Conservation (phyloP, 2,888 invertebrate genomes). For the Augiades crinisus region DNA sequence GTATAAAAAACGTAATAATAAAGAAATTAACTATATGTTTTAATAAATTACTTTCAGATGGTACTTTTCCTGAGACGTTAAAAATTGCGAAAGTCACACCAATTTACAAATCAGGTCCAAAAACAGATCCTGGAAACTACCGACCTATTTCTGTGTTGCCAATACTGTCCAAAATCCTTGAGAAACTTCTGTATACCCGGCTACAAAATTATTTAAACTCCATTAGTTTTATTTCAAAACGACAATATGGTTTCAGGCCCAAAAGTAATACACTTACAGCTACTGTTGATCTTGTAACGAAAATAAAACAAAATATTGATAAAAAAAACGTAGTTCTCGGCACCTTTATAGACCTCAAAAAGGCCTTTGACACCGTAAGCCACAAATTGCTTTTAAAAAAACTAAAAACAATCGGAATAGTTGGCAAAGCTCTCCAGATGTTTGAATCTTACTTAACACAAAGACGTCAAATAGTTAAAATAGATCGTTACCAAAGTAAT, state of each 20-base stretch:
- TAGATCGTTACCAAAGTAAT: conserved; percentile 10
- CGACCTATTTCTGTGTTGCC: conserved; percentile 19
- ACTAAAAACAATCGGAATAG: conserved; percentile 5
- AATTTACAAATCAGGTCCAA: conserved; percentile 16
- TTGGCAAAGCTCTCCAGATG: conserved; percentile 13
- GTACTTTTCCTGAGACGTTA: no score
- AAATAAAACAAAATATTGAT: no score
- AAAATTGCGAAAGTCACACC: conserved; percentile 29
- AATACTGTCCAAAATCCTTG: conserved; percentile 10
- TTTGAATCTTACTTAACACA: conserved; percentile 16
- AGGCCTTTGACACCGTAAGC: neutral
- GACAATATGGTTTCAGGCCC: conserved; percentile 9
- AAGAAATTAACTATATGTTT: conserved; percentile 9
- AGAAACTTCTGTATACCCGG: conserved; percentile 17
- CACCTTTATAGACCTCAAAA: no score
- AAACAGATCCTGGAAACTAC: conserved; percentile 17
- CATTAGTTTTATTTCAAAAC: conserved; percentile 2
- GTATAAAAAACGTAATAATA: neutral
- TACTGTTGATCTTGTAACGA: conserved; percentile 8
- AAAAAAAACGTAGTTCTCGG: conserved; percentile 16
- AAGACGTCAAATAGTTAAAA: conserved; percentile 22
- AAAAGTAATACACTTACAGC: conserved; percentile 14
- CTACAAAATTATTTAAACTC: conserved; percentile 1
- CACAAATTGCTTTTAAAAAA: conserved; percentile 14
- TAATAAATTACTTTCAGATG: conserved; percentile 1